Base-by-base conservation (phyloP, 2,113 vertebrate species). In the Lepisosteus oculatus region DNA sequence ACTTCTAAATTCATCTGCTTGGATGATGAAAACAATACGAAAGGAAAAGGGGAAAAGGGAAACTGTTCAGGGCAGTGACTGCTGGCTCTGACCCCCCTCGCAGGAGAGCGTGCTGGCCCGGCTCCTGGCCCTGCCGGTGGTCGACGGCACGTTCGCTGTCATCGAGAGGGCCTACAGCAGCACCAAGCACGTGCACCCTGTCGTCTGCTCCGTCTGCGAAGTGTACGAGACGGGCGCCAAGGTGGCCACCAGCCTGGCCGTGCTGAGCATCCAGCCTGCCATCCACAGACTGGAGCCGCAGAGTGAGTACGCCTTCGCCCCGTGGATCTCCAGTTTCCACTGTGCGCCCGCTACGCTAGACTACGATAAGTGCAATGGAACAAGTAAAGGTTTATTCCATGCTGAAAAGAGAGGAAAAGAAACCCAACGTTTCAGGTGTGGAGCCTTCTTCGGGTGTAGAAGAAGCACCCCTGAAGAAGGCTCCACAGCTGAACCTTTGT, bases 221-320 rank as follows among this genome's bases (percentile, higher is more conserved):
- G 84, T 87, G 66, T 93, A 90, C 0, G 93, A 93, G 87, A 81
- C 80, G 3, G 91, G 92, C 0, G 44, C 92, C 69, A 89, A 87
- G 78, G 81, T 83, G 0, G 90, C 89, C 42, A 68, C 88, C 0
- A 85, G 77, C 66, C 70, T 94, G 80, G 92, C 88, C 0, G 69
- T 85, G 66, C 81, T 89, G 85, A 83, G 91, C 72, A 61, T 93
- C 80, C 84, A 92, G 78, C 92, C 93, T 0, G 89, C 92, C 82
- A 84, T 93, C 65, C 84, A 88, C 75, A 82, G 79, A 47, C 88
- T 95, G 73, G 89, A 92, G 74, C 89, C 91, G 0, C 92, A 92
- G 79, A 82, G 92, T 93, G 79, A 93, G 93, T 90, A 11, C 0
- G 6, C 4, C 11, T 3, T 12, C 5, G n/a, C 8, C 15, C 17